These are phyloP conservation scores for Ptiloglossa arizonensis DNA, from an alignment of 1,140 invertebrate genomes.

Conservation along the genomic window DNA sequence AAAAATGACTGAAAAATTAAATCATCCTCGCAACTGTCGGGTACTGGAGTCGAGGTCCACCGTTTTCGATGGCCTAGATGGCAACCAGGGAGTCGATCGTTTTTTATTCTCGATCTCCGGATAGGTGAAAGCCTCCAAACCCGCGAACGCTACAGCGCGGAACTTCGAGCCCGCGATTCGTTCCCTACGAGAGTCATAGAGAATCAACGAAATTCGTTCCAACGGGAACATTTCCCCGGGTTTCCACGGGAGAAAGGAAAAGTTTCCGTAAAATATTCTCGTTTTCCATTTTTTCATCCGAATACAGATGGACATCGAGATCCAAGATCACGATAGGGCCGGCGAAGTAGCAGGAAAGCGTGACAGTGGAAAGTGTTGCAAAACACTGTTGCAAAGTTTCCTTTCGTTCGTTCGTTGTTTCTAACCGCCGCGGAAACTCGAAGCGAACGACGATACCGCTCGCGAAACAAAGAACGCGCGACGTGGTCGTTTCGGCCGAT, in stretches of 20 bases:
- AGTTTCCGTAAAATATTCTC: constrained; percentile 6
- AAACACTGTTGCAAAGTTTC: neutral
- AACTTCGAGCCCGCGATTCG: too few relatives aligned
- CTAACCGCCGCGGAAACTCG: neutral
- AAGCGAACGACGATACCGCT: neutral
- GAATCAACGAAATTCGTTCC: too few relatives aligned
- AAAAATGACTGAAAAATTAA: too few relatives aligned
- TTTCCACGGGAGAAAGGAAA: neutral
- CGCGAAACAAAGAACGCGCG: neutral
- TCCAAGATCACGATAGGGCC: neutral
- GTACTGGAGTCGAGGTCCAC: too few relatives aligned
- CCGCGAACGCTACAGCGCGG: too few relatives aligned
- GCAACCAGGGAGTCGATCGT: too few relatives aligned
- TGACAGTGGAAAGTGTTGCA: constrained; percentile 34
- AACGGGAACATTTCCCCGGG: neutral
- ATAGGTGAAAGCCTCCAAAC: too few relatives aligned
- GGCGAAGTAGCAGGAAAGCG: constrained; percentile 30
- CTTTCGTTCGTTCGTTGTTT: neutral
- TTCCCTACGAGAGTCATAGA: too few relatives aligned
- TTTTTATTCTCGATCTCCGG: too few relatives aligned
- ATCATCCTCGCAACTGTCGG: too few relatives aligned
- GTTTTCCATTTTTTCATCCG: constrained; percentile 25
- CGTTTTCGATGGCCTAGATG: too few relatives aligned
- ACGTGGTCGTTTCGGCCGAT: neutral
- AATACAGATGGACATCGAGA: constrained; percentile 9